phyloP scores from a whole-genome alignment of 1,140 invertebrate genomes.

The Achatina immaculata region DNA sequence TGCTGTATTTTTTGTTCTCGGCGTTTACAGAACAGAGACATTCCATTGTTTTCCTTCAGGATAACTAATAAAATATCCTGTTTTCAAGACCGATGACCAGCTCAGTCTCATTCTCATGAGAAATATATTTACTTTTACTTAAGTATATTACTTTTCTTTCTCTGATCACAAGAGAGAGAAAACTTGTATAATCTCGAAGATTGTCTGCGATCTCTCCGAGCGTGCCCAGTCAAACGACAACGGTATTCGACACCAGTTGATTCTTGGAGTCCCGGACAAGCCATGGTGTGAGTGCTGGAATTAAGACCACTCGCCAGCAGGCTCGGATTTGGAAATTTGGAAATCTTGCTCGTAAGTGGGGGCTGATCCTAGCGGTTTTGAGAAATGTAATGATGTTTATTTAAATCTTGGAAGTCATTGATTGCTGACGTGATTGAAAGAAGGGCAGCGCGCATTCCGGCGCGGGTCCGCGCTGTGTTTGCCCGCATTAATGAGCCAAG shows the following conservation, averaged over 20 bases:
- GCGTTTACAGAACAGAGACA: no score
- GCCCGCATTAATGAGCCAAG: neutral
- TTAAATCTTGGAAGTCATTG: neutral
- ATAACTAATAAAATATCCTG: no score
- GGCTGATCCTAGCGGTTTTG: neutral
- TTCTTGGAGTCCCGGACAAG: neutral
- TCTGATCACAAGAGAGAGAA: neutral
- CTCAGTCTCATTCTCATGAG: no score
- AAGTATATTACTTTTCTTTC: neutral
- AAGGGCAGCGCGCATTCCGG: neutral
- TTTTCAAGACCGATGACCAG: no score
- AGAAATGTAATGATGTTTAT: constrained; percentile 15
- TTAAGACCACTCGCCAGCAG: neutral
- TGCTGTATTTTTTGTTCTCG: no score
- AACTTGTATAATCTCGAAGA: neutral
- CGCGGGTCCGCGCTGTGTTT: neutral
- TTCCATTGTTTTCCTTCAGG: no score
- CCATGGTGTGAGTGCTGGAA: neutral
- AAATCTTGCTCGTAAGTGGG: constrained; percentile 6
- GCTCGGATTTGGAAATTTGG: neutral
- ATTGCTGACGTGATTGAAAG: neutral
- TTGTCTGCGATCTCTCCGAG: neutral
- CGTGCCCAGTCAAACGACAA: neutral
- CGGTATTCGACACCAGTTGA: constrained; percentile 3
- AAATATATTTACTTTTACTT: no score